A percentile compares a stretch with the other conserved stretches of the same genome.
Evolutionary conservation across 2,888 invertebrate genomes (phyloP).

Genomic region (Idaea dimidiata): DNA sequence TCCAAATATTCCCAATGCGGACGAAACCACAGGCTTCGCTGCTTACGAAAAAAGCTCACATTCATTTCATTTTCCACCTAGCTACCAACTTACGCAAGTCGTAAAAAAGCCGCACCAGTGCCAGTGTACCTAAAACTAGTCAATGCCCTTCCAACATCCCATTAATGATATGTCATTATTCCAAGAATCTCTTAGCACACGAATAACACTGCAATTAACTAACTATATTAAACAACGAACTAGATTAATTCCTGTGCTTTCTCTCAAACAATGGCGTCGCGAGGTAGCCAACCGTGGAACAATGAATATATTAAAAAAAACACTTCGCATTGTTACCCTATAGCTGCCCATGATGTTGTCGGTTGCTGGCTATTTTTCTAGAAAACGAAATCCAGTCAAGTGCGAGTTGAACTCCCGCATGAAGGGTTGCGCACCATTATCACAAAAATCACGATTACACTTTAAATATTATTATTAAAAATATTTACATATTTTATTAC

Average conservation of each 20-base stretch:
- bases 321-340: slow-evolving; percentile 28
- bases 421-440: too few relatives aligned
- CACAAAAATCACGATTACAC: too few relatives aligned
- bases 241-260: not conserved
- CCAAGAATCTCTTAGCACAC: not conserved
- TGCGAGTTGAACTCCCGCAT: too few relatives aligned
- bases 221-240: not conserved
- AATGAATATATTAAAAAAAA: slow-evolving; percentile 37
- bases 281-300: slow-evolving; percentile 43
- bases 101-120: not conserved
- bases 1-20: too few relatives aligned
- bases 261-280: slow-evolving; percentile 30
- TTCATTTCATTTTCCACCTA: too few relatives aligned
- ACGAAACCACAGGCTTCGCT: too few relatives aligned
- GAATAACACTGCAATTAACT: not conserved
- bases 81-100: too few relatives aligned
- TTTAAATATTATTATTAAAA: too few relatives aligned
- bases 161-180: not conserved
- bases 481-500: too few relatives aligned
- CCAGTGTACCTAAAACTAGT: not conserved
- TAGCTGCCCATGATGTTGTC: slow-evolving; percentile 41
- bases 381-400: slow-evolving; percentile 26
- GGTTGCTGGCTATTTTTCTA: slow-evolving; percentile 44
- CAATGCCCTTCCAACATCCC: not conserved
- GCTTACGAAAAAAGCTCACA: too few relatives aligned